Conservation (phyloP, 2,888 invertebrate species). For the Pocota personata region DNA sequence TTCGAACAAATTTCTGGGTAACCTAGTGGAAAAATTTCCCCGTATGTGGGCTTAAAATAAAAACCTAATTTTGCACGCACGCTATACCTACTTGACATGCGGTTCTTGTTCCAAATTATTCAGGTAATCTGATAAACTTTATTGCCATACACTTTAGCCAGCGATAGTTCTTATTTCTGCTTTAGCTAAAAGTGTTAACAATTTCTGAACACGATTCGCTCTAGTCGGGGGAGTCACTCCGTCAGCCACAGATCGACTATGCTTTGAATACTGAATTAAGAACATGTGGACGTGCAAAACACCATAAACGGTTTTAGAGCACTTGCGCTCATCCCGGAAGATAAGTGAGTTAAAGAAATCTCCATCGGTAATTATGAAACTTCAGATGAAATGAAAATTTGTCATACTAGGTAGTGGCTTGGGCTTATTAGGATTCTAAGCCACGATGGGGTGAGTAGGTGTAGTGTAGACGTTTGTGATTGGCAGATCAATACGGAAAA, state of each 20-base stretch:
- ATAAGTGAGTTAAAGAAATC: constrained; percentile 30
- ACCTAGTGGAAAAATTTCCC: constrained; percentile 27
- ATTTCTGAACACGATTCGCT: constrained; percentile 35
- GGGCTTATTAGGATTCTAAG: constrained; percentile 50
- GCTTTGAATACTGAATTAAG: constrained; percentile 35
- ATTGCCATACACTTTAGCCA: neutral
- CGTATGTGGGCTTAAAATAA: neutral
- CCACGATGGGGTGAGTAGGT: constrained; percentile 18
- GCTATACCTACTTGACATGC: constrained; percentile 36
- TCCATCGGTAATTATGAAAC: constrained; percentile 17
- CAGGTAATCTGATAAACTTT: constrained; percentile 34
- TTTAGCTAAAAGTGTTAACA: constrained; percentile 6
- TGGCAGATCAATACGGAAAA: constrained; percentile 31
- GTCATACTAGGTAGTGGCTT: constrained; percentile 26
- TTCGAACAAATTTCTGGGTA: neutral
- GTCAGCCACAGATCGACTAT: constrained; percentile 15
- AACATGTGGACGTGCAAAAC: constrained; percentile 26
- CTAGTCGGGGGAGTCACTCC: constrained; percentile 35
- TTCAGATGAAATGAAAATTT: constrained; percentile 36
- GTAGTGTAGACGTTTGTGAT: neutral
- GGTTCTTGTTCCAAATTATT: constrained; percentile 6
- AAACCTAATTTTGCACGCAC: constrained; percentile 40
- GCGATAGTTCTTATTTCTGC: neutral
- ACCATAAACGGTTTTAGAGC: neutral
- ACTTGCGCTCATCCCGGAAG: constrained; percentile 40